Conservation (phyloP, 1,140 invertebrate genomes). For the honey bee (Apis mellifera) region DNA sequence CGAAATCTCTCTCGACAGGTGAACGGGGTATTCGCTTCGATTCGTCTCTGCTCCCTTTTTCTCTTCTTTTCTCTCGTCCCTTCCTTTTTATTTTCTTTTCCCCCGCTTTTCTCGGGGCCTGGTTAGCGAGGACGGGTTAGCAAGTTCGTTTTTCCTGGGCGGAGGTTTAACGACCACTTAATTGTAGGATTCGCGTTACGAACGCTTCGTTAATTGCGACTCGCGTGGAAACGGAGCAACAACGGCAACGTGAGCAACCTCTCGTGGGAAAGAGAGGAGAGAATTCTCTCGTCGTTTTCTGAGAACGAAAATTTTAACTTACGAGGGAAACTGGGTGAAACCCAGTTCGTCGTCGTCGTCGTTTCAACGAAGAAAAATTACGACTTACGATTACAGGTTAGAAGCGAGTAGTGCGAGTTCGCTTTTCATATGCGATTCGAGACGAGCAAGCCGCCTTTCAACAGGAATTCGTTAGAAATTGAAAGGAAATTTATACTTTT, state of each 20-base stretch:
- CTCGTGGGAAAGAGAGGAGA: conserved; percentile 23
- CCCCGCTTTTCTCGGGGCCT: not conserved
- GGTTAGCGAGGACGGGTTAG: conserved; percentile 6
- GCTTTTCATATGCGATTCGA: not conserved
- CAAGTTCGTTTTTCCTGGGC: conserved; percentile 36
- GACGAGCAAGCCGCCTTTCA: too few relatives aligned
- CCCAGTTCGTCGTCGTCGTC: too few relatives aligned
- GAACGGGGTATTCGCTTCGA: too few relatives aligned
- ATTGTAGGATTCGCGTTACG: conserved; percentile 49
- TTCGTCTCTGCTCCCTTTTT: conserved; percentile 2
- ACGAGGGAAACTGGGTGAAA: not conserved
- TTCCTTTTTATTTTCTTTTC: not conserved
- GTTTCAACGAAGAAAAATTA: not conserved
- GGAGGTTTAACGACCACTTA: conserved; percentile 57
- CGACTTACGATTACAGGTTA: too few relatives aligned
- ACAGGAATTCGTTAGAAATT: too few relatives aligned
- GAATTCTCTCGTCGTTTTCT: too few relatives aligned
- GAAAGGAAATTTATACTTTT: too few relatives aligned
- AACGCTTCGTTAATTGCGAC: conserved; percentile 51
- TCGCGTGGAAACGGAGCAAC: conserved; percentile 45
- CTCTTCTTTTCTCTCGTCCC: not conserved
- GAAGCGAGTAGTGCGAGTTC: too few relatives aligned
- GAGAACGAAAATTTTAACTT: not conserved
- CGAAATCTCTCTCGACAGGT: conserved; percentile 22
- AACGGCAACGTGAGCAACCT: not conserved